Conservation (phyloP, 2,113 vertebrate species). For the Plectropomus leopardus region DNA sequence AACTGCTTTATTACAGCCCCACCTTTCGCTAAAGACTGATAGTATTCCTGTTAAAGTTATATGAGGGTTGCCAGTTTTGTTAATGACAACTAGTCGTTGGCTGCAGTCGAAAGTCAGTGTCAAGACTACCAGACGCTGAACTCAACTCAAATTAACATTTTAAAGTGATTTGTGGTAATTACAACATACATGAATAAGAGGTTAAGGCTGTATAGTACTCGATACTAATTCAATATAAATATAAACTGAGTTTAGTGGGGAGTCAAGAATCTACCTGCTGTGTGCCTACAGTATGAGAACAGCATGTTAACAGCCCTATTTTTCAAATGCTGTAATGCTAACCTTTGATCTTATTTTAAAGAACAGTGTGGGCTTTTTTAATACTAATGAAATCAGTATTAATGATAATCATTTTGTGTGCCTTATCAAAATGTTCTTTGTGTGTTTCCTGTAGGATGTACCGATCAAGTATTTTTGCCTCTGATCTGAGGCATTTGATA, state of each 20-base stretch:
- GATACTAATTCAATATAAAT: neutral
- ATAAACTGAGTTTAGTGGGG: neutral
- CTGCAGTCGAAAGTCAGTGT: neutral
- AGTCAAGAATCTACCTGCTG: neutral
- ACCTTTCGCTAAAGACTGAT: neutral
- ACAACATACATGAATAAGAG: neutral
- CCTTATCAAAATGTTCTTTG: neutral
- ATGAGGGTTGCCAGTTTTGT: neutral
- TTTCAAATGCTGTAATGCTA: neutral
- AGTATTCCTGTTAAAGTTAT: too few species aligned
- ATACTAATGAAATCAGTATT: neutral
- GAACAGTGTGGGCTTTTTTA: slow-evolving; percentile 1
- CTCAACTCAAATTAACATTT: too few species aligned
- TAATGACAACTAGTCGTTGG: neutral
- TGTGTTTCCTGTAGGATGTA: too few species aligned
- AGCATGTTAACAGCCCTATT: neutral
- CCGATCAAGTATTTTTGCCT: too few species aligned
- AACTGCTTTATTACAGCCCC: too few species aligned
- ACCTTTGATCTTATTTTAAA: neutral
- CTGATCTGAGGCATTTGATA: too few species aligned
- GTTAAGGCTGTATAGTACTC: neutral
- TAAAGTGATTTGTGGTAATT: neutral
- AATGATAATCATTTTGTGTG: neutral
- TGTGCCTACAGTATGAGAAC: neutral
- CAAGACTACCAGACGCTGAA: neutral